phyloP scores from a whole-genome alignment of 2,113 vertebrate species.

The Vireo altiloquus region DNA sequence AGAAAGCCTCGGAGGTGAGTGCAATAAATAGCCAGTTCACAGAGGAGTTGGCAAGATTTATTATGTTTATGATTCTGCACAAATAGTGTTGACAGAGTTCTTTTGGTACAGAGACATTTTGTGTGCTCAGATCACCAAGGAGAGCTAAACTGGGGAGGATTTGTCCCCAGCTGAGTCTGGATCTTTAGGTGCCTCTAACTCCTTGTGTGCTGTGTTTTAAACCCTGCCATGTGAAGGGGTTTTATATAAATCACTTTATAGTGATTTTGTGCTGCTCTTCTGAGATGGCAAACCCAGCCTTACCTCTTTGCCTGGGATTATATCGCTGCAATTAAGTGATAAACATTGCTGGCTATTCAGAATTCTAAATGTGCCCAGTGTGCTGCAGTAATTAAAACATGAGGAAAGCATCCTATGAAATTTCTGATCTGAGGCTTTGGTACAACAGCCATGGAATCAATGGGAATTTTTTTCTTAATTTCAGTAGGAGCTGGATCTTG shows the following conservation, averaged over 20 bases:
- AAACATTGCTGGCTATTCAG: neutral
- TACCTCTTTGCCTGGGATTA: neutral
- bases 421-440: neutral
- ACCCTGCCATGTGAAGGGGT: neutral
- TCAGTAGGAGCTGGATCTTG: slow-evolving; percentile 42
- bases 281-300: neutral
- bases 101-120: slow-evolving; percentile 5
- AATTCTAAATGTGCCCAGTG: neutral
- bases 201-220: neutral
- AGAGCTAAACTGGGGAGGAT: neutral
- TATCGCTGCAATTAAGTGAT: neutral
- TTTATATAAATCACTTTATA: neutral
- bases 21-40: slow-evolving; percentile 38
- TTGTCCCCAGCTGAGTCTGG: neutral
- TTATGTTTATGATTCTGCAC: slow-evolving; percentile 39
- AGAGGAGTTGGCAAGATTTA: slow-evolving; percentile 46
- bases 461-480: slow-evolving; percentile 1
- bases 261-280: neutral
- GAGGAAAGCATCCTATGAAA: neutral
- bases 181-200: neutral
- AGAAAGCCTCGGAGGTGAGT: slow-evolving; percentile 5
- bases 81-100: slow-evolving; percentile 31
- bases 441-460: neutral
- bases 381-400: neutral
- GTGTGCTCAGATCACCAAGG: neutral